Conservation (phyloP, 64 coral and sea anemone species). For the Astreopora myriophthalma region DNA sequence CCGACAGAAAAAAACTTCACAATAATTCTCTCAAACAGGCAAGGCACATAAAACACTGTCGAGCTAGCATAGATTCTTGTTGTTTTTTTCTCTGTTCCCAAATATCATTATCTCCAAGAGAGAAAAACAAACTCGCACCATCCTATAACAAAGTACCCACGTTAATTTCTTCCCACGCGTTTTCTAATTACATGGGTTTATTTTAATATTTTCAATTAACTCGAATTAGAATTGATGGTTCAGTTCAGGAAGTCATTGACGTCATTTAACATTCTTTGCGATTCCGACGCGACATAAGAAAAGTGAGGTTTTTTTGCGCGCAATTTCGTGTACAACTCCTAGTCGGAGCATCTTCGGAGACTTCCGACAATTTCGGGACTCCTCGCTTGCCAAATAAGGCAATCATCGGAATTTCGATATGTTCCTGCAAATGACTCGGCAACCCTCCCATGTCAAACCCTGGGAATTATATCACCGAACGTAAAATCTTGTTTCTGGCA, state of each 20-base stretch:
- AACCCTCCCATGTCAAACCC: neutral
- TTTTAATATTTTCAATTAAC: slow-evolving; percentile 2
- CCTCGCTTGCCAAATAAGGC: neutral
- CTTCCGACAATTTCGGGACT: neutral
- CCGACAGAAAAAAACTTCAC: no score
- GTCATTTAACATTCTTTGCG: neutral
- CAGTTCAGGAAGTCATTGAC: neutral
- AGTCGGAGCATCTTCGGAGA: neutral
- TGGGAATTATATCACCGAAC: no score
- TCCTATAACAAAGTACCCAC: slow-evolving; percentile 4
- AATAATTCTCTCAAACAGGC: no score
- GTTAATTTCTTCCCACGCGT: neutral
- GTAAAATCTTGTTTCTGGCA: neutral
- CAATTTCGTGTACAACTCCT: neutral
- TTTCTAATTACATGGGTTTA: neutral
- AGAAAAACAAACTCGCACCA: neutral
- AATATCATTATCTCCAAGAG: neutral
- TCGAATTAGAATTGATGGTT: neutral
- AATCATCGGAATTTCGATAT: neutral
- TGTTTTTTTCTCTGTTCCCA: neutral
- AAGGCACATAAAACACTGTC: no score
- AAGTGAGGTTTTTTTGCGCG: no score
- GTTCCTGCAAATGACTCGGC: neutral
- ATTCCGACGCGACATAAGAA: neutral
- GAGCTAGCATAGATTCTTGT: neutral